Base-by-base conservation (phyloP, 2,797 vertebrate genomes). In the Antennarius maculatus region DNA sequence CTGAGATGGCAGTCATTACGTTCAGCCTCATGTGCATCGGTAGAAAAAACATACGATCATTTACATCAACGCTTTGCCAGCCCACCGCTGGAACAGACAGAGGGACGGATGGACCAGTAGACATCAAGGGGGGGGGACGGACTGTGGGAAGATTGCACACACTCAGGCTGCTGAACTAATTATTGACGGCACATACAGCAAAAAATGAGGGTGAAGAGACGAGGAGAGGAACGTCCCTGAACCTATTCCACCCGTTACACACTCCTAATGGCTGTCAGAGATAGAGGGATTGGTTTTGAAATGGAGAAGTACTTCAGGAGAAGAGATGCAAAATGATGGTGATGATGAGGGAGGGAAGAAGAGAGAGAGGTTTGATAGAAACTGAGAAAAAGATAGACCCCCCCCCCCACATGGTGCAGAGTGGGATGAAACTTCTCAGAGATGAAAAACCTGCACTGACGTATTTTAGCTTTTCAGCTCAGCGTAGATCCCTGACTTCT, bases 361-460 rank as follows among this genome's bases (percentile, higher is more conserved):
- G 29, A 66, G 61, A 60, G 31, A 61, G 37, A 55, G 54, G 62
- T 70, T 76, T n/a, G 72, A 65, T 54, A 50, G 66, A 69, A 76
- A 78, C 64, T 15, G 66, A 72, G 66, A 47, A 57, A 78, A 51
- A 13, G 18, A 12, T 66, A n/a, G 53, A 47, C 54, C 11, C 1
- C 37, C 71, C 53, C 53, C 72, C 64, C 63, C 76, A 56, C 69
- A 63, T 61, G 74, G 64, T 71, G 79, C 73, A 76, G 66, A 66
- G 69, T 23, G n/a, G 71, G 57, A 66, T 62, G 66, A 79, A 83
- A 78, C 69, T 83, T 81, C 80, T 78, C 71, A 68, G 74, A 63
- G 78, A 86, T 82, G 66, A 82, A 77, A 85, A 78, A 76, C 75
- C 77, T 76, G 79, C 68, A 80, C 65, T 78, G 68, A 77, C 66